Conservation (phyloP, 2,888 invertebrate species). For the Lepas anatifera region DNA sequence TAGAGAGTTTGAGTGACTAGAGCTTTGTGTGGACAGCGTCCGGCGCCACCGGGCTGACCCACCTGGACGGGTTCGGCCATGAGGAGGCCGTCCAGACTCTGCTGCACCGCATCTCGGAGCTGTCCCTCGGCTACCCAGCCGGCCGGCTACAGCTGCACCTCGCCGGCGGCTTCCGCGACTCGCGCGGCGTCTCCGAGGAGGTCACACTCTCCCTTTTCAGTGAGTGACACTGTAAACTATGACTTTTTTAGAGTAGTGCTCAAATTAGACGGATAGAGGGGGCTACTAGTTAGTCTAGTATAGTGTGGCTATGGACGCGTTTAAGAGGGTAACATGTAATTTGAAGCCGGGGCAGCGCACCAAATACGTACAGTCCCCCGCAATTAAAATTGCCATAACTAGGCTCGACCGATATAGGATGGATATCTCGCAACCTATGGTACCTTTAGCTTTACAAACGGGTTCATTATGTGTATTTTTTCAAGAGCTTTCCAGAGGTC, state of each 20-base stretch:
- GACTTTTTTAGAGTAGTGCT: slow-evolving; percentile 18
- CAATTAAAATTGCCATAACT: too few relatives aligned
- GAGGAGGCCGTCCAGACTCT: slow-evolving; percentile 71
- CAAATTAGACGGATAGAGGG: too few relatives aligned
- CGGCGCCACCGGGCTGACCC: slow-evolving; percentile 28
- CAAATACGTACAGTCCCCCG: too few relatives aligned
- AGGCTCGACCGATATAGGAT: too few relatives aligned
- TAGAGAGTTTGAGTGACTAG: not conserved
- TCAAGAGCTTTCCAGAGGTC: too few relatives aligned
- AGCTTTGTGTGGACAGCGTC: slow-evolving; percentile 1
- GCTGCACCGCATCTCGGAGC: slow-evolving; percentile 72
- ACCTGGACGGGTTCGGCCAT: slow-evolving; percentile 56
- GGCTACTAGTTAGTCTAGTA: too few relatives aligned
- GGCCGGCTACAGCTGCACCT: slow-evolving; percentile 80
- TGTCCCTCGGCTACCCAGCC: slow-evolving; percentile 57
- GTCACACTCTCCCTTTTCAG: slow-evolving; percentile 80
- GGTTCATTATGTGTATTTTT: too few relatives aligned
- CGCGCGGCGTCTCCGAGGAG: slow-evolving; percentile 73
- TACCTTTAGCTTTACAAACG: too few relatives aligned
- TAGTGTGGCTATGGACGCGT: too few relatives aligned
- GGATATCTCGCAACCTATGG: too few relatives aligned
- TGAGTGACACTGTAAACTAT: slow-evolving; percentile 40
- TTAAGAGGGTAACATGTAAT: too few relatives aligned
- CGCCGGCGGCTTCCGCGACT: slow-evolving; percentile 81
- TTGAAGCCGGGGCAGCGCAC: too few relatives aligned